These are phyloP conservation scores for Sarcophaga peregrina DNA, from an alignment of 1,140 invertebrate genomes.

Conservation along the genomic window DNA sequence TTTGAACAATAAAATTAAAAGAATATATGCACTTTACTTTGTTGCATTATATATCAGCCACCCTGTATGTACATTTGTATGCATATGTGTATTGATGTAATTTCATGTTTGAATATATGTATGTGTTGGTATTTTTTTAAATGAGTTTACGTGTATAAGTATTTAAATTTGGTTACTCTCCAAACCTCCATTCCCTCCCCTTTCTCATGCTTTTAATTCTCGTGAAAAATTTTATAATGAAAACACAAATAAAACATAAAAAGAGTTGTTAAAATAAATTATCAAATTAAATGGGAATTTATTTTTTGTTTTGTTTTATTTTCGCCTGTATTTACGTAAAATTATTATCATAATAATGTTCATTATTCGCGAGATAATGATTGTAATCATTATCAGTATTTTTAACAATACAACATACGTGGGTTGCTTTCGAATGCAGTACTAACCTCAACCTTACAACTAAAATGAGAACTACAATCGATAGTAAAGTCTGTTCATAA, in stretches of 20 bases:
- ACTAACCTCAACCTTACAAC: too few relatives aligned
- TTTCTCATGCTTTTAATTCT: neutral
- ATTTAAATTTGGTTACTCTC: neutral
- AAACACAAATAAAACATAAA: neutral
- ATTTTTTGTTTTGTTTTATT: neutral
- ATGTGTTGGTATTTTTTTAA: neutral
- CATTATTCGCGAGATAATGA: neutral
- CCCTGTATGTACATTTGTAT: too few relatives aligned
- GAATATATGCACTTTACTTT: too few relatives aligned
- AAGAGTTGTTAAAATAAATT: conserved; percentile 4
- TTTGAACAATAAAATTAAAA: too few relatives aligned
- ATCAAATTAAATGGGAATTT: neutral
- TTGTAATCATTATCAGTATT: neutral
- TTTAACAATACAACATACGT: too few relatives aligned
- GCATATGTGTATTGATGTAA: too few relatives aligned
- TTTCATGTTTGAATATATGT: neutral
- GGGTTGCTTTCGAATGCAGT: too few relatives aligned
- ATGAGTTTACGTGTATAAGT: conserved; percentile 4
- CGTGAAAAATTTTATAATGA: neutral
- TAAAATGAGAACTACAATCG: too few relatives aligned
- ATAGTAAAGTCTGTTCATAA: too few relatives aligned
- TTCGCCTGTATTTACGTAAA: too few relatives aligned
- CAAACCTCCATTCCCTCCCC: too few relatives aligned
- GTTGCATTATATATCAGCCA: too few relatives aligned
- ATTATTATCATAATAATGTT: neutral